Base-by-base conservation (phyloP, 2,797 vertebrate genomes). In the Hirundo rustica region DNA sequence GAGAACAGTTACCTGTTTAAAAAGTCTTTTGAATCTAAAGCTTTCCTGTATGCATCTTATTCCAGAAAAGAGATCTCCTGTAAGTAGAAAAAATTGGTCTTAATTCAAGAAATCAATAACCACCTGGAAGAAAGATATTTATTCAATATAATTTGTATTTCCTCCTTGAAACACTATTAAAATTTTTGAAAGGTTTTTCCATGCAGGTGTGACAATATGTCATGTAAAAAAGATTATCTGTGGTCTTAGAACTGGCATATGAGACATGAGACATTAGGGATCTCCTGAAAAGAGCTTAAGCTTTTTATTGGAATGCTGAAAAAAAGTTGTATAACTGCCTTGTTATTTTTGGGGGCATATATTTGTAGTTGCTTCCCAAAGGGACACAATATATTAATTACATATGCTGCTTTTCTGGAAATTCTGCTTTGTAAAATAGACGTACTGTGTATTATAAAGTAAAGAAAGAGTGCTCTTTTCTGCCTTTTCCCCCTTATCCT, bases 321-420 rank as follows among this genome's bases (percentile, higher is more conserved):
- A 87, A 67, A 58, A n/a, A 30, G 18, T 11, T 71, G 2, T n/a
- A 11, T 57, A 61, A 75, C 34, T 65, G 9, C 18, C 8, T 40
- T 57, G 27, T 66, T 87, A 67, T 54, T 70, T 94, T 89, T 88
- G 58, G 34, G 36, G 45, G 13, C 44, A 68, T 4, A 10, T 12
- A 19, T 60, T 83, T 91, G 32, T 67, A 95, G 40, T 25, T 89
- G 22, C 88, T 93, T 38, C 45, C 62, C 26, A 50, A 55, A 76
- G 36, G 38, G 48, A 77, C 62, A 61, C 4, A 75, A 42, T 70
- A 36, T 83, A 91, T 88, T 96, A 96, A 95, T 93, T 92, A 71
- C 17, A 53, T 27, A 26, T 64, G 58, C 30, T 82, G 65, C 23
- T 71, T 93, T 87, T 26, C 67, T 70, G 80, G 38, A 95, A 66